phyloP scores from a whole-genome alignment of 2,888 invertebrate species.

The Drosophila anceps region DNA sequence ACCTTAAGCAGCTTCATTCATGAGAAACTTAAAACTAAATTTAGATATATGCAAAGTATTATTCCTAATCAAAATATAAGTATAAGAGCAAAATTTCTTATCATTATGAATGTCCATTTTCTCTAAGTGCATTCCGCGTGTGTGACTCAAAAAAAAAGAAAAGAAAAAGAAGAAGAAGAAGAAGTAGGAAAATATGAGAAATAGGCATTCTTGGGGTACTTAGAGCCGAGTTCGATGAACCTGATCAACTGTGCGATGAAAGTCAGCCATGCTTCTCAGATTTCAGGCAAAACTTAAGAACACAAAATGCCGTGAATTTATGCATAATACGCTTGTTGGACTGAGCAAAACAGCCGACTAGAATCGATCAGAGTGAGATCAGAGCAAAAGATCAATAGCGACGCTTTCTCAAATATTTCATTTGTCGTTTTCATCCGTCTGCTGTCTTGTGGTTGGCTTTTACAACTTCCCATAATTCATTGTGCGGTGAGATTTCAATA shows the following conservation, averaged over 20 bases:
- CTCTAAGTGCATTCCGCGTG: slow-evolving; percentile 32
- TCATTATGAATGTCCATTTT: slow-evolving; percentile 5
- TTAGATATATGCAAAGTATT: not conserved
- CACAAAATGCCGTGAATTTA: slow-evolving; percentile 60
- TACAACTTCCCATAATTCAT: slow-evolving; percentile 59
- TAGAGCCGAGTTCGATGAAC: slow-evolving; percentile 47
- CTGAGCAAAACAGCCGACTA: slow-evolving; percentile 39
- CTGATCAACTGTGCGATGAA: slow-evolving; percentile 1
- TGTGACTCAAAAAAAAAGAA: slow-evolving; percentile 36
- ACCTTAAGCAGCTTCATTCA: not conserved
- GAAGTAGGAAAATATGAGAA: slow-evolving; percentile 47
- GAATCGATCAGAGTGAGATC: slow-evolving; percentile 66
- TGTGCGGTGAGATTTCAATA: slow-evolving; percentile 61
- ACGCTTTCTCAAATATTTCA: not conserved
- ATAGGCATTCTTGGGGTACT: slow-evolving; percentile 45
- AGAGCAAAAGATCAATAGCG: slow-evolving; percentile 26
- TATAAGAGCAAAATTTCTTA: slow-evolving; percentile 1
- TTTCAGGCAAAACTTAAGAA: slow-evolving; percentile 49
- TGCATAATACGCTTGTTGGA: slow-evolving; percentile 61
- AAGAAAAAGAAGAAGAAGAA: not conserved
- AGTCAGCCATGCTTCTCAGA: slow-evolving; percentile 12
- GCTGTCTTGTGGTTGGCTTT: not conserved
- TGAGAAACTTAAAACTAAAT: not conserved
- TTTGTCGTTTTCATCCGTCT: slow-evolving; percentile 1
- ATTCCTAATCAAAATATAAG: not conserved